These are phyloP conservation scores for Caenorhabditis sp. DNA, from an alignment of 2,888 invertebrate genomes.

Conservation along the genomic window DNA sequence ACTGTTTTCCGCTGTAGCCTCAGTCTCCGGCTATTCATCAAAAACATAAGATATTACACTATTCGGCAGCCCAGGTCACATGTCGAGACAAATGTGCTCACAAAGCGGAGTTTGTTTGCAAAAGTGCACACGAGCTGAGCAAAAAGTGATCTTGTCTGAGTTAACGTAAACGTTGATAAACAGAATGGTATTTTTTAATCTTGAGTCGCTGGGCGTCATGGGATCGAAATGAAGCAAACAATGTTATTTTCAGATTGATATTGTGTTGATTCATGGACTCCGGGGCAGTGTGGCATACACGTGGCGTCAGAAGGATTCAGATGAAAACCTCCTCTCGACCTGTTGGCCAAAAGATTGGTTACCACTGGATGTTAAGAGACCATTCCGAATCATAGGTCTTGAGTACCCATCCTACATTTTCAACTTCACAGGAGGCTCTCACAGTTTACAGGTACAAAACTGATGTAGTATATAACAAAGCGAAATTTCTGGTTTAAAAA, in stretches of 20 bases:
- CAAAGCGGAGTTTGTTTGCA: conserved; percentile 16
- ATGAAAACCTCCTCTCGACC: conserved; percentile 67
- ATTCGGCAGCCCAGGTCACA: conserved; percentile 29
- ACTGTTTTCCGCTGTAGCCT: conserved; percentile 3
- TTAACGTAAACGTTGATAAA: no score
- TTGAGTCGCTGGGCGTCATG: no score
- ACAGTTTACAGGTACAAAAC: conserved; percentile 74
- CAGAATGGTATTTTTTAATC: no score
- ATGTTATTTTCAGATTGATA: conserved; percentile 67
- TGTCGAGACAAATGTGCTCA: conserved; percentile 27
- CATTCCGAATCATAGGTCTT: conserved; percentile 77
- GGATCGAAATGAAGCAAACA: no score
- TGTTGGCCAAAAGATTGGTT: conserved; percentile 82
- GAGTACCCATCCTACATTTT: conserved; percentile 79
- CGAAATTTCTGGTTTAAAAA: no score
- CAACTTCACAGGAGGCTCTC: conserved; percentile 71
- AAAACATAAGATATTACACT: conserved; percentile 43
- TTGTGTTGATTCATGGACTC: conserved; percentile 80
- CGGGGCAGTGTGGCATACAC: conserved; percentile 78
- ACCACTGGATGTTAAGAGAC: conserved; percentile 71
- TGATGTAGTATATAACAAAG: no score
- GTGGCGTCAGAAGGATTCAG: conserved; percentile 78
- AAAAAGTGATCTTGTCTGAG: conserved; percentile 30
- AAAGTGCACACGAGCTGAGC: conserved; percentile 24
- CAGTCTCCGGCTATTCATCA: conserved; percentile 22